Conservation (phyloP, 2,113 vertebrate species). For the Seriola quinqueradiata region DNA sequence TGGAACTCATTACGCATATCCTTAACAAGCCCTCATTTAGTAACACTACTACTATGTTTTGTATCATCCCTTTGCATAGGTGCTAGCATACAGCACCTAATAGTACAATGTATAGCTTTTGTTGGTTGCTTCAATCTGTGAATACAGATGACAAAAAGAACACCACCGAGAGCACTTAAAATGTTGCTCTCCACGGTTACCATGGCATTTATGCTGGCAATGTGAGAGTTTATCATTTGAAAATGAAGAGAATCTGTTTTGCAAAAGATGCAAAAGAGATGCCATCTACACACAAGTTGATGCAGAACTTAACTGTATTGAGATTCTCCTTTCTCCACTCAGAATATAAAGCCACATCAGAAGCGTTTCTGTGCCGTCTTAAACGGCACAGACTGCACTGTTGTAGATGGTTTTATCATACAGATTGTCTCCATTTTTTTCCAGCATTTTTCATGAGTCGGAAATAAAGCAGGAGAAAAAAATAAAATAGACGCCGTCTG, state of each 20-base stretch:
- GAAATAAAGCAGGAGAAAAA: not conserved
- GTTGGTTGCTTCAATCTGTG: not conserved
- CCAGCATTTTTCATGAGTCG: not conserved
- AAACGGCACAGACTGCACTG: not conserved
- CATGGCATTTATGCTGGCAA: slow-evolving; percentile 43
- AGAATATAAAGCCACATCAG: not conserved
- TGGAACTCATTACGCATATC: slow-evolving; percentile 1
- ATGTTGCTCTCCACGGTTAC: slow-evolving; percentile 41
- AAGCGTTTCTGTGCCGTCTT: not conserved
- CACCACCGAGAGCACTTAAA: slow-evolving; percentile 38
- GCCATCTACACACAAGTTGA: slow-evolving; percentile 3
- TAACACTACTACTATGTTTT: not conserved
- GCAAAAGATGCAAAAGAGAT: slow-evolving; percentile 2
- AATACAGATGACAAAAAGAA: slow-evolving; percentile 8
- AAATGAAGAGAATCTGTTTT: slow-evolving; percentile 18
- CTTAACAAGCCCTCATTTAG: not conserved
- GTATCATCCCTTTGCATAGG: not conserved
- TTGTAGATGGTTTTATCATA: not conserved
- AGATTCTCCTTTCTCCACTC: not conserved
- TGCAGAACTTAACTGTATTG: slow-evolving; percentile 2
- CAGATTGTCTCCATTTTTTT: not conserved
- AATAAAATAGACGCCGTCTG: not conserved
- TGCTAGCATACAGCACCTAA: not conserved
- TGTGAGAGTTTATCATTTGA: slow-evolving; percentile 19
- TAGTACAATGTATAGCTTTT: not conserved